Evolutionary conservation across 2,888 invertebrate species (phyloP).

Genomic region (Stenolophus ochropezus): DNA sequence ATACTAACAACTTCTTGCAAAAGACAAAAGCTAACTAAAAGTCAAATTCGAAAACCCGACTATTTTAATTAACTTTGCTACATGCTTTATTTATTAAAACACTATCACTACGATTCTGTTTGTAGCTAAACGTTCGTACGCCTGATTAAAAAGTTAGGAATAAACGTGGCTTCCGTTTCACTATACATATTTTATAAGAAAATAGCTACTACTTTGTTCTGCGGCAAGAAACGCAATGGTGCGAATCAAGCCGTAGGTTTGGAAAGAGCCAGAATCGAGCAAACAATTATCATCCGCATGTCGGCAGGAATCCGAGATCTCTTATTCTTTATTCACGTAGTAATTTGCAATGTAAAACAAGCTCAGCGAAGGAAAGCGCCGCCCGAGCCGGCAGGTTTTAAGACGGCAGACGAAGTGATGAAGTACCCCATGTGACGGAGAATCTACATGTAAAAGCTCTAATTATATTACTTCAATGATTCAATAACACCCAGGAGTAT

Average conservation of each 20-base stretch:
- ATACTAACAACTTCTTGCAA: no score
- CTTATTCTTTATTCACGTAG: constrained; percentile 39
- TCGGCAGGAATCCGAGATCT: constrained; percentile 5
- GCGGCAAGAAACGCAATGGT: neutral
- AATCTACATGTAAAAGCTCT: constrained; percentile 35
- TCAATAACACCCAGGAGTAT: constrained; percentile 15
- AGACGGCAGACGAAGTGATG: constrained; percentile 18
- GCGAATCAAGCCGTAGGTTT: neutral
- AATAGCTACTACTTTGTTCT: no score
- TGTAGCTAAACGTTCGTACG: no score
- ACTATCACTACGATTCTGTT: no score
- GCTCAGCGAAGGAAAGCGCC: neutral
- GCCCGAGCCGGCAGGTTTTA: constrained; percentile 8
- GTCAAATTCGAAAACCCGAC: no score
- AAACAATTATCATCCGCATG: constrained; percentile 49
- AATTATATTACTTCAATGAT: constrained; percentile 29
- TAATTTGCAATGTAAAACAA: constrained; percentile 50
- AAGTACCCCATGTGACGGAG: constrained; percentile 18
- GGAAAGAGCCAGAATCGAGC: neutral
- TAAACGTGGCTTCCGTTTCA: no score
- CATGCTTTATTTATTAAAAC: no score
- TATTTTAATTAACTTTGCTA: no score
- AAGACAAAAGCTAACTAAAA: no score
- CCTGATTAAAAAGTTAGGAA: no score
- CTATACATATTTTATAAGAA: no score